A percentile compares a stretch with the other conserved stretches of the same genome.
These are phyloP conservation scores for Sarotherodon lohbergeri DNA, from an alignment of 2,113 vertebrate species.

Conservation along the genomic window DNA sequence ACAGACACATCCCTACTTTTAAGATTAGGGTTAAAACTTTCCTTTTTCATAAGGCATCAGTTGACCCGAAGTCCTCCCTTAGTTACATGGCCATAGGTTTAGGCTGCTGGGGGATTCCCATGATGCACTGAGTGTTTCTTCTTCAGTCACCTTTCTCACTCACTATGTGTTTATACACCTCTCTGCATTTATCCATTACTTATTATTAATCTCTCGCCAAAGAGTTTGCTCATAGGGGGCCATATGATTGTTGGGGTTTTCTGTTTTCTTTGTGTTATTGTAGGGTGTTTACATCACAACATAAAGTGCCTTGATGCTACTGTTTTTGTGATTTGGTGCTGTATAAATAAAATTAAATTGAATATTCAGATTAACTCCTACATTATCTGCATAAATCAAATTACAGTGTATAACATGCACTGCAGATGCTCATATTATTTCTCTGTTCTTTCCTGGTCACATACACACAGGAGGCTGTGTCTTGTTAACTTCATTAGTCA, in stretches of 20 bases:
- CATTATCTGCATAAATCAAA: not conserved
- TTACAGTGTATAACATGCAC: not conserved
- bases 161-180: not conserved
- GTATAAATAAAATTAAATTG: not conserved
- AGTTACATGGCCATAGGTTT: not conserved
- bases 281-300: not conserved
- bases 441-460: not conserved
- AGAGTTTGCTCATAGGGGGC: not conserved
- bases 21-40: not conserved
- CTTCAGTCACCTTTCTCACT: not conserved
- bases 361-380: not conserved
- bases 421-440: not conserved
- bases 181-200: not conserved
- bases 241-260: not conserved
- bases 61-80: not conserved
- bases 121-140: not conserved
- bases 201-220: not conserved
- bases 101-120: not conserved
- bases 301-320: not conserved
- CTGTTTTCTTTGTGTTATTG: not conserved
- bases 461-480: not conserved
- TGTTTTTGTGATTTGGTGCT: not conserved
- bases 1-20: not conserved
- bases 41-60: not conserved
- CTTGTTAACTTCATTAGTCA: conserved; percentile 15